A percentile compares a stretch with the other conserved stretches of the same genome.
phyloP scores from a whole-genome alignment of 2,113 vertebrate species.

The Rhadina sibilatrix region DNA sequence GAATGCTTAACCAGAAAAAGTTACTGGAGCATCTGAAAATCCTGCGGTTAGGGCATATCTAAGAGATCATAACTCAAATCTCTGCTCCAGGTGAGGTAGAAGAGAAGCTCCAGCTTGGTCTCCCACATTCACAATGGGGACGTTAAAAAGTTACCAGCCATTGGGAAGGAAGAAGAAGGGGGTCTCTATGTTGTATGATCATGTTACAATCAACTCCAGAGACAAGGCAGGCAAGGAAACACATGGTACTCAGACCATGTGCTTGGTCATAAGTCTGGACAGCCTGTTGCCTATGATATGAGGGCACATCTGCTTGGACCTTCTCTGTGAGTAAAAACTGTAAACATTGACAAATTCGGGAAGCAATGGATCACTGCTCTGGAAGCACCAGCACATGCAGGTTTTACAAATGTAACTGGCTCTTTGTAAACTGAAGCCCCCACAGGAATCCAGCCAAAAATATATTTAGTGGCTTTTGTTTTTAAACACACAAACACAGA shows the following conservation, averaged over 20 bases:
- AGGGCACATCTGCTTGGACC: background rate
- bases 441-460: background rate
- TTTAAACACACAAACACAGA: background rate
- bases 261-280: background rate
- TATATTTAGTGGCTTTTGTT: constrained; percentile 19
- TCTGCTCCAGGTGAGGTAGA: background rate
- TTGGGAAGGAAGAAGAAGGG: background rate
- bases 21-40: background rate
- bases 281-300: background rate
- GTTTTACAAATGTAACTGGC: background rate
- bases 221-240: background rate
- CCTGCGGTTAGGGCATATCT: background rate
- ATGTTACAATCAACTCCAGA: background rate
- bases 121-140: background rate
- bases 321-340: background rate
- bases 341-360: background rate
- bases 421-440: background rate
- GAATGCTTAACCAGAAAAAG: background rate
- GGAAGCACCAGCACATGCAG: background rate
- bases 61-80: background rate
- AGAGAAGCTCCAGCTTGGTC: background rate
- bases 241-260: background rate
- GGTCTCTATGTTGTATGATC: fast-evolving
- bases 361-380: background rate
- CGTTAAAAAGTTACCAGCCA: fast-evolving